A percentile compares a stretch with the other conserved stretches of the same genome.
These are phyloP conservation scores for Sinotaia quadrata DNA, from an alignment of 2,888 invertebrate species.

Conservation along the genomic window DNA sequence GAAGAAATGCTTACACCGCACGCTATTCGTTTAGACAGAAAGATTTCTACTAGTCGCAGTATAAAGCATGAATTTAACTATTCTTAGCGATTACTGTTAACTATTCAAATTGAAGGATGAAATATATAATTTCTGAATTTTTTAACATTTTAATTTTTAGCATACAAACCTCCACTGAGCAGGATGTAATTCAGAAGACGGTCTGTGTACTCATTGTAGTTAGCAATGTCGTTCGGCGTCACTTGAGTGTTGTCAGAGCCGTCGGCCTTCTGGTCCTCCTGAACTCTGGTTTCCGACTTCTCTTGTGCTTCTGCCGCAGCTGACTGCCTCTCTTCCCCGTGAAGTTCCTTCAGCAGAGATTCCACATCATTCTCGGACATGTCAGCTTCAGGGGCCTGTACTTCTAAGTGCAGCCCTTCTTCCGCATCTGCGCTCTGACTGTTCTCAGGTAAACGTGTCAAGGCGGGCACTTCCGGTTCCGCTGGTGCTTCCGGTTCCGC, in stretches of 20 bases:
- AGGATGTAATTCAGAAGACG: conserved; percentile 19
- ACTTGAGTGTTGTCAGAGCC: conserved; percentile 19
- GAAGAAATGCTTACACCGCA: too few relatives aligned
- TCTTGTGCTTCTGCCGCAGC: too few relatives aligned
- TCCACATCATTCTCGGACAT: conserved; percentile 8
- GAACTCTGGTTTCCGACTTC: conserved; percentile 2
- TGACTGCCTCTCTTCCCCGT: too few relatives aligned
- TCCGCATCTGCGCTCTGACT: conserved; percentile 23
- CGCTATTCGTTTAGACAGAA: too few relatives aligned
- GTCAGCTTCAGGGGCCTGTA: background rate
- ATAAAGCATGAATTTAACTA: too few relatives aligned
- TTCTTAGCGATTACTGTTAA: too few relatives aligned
- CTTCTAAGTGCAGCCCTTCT: background rate
- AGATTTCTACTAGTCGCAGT: too few relatives aligned
- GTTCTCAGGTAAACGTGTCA: background rate
- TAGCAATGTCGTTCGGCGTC: background rate
- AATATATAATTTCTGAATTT: too few relatives aligned
- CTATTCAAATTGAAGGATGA: too few relatives aligned
- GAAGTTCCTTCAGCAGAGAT: conserved; percentile 18
- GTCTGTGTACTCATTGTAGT: conserved; percentile 10
- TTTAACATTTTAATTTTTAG: too few relatives aligned
- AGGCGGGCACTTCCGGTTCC: background rate
- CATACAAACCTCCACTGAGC: background rate
- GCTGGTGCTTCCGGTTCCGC: background rate
- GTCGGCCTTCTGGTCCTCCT: background rate